Evolutionary conservation across 2,113 vertebrate genomes (phyloP), one percentile per base, ranked within the genome.

Genomic region (Herpetotheres cachinnans): DNA sequence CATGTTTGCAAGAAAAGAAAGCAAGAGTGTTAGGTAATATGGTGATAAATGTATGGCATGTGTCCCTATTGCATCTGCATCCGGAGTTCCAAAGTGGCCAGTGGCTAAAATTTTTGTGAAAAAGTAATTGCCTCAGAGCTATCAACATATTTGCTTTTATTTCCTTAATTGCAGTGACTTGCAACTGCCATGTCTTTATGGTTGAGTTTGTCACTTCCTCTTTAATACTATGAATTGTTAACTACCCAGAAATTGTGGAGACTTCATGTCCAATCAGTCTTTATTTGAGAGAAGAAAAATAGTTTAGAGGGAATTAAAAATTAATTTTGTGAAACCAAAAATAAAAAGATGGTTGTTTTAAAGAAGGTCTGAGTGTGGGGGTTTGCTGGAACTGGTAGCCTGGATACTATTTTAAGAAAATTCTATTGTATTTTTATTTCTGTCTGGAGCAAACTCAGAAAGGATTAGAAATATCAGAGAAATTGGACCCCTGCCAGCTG

Each of bases 371-470:
- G 26, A 71, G 55, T 82, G n/a, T 8, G 10, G 5, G 4, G 1
- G 3, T 62, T 87, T 50, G 6, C 42, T 71, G 44, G 38, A 93
- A 59, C 66, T 55, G 4, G 29, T 67, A 87, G 25, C 9, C 20
- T 71, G 34, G 26, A 67, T 61, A 78, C n/a, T 86, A 56, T 74
- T 87, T 92, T 40, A 81, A 29, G 32, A 92, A 92, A 87, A 73
- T 77, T 85, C 66, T 85, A 4, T 70, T 77, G 30, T 56, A n/a
- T 69, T 95, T 97, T 95, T 93, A 69, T 91, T 95, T 91, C 70
- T 96, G 20, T 72, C 77, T 91, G 49, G 42, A 85, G 13, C 7
- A 80, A 91, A 70, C 49, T 63, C 3, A 0, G 82, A 76, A 88
- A 94, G 67, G 62, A 82, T 82, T 86, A 82, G 66, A 86, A 92